Evolutionary conservation across 2,797 vertebrate species (phyloP), one percentile per base, ranked within the genome.

Genomic region (Tauraco hartlaubi): DNA sequence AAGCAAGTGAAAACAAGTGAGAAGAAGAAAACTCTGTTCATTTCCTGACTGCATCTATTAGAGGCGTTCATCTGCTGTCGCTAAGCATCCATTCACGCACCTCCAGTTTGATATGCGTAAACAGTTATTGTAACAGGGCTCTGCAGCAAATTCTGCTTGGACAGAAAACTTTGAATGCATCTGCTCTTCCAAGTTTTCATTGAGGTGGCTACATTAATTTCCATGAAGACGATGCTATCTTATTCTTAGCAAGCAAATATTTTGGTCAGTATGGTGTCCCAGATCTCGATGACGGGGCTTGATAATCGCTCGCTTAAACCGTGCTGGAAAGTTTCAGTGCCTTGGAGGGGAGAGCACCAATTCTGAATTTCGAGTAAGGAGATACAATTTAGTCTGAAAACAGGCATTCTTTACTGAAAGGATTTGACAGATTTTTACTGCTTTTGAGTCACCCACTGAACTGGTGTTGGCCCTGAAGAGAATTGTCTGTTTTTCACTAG

Each of bases 151-250:
- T 88, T 73, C 83, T 85, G 39, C 84, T 94, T 83, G 81, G 89
- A 37, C 77, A 88, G 79, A 86, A 89, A 88, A 90, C 80, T 91
- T 68, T 21, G 72, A 79, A 77, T 64, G 25, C 78, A 79, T 95
- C 90, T 94, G 52, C 41, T 89, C 67, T 66, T 90, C 63, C 37
- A 61, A 83, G 43, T 94, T 90, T 91, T 90, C 89, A 96, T 94
- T 90, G 90, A 86, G 81, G 75, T 86, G 87, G 75, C 87, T 85
- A 51, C 79, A 92, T 89, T 97, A 33, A 95, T 97, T 94, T 97
- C 95, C 88, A 92, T 62, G 48, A 64, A 73, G 69, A 61, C 46
- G 83, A 93, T 88, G 77, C 74, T 81, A 90, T 95, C 94, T 94
- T 46, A 15, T 83, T 81, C 56, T 79, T 82, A 75, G 81, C 83